Conservation (phyloP, 2,888 invertebrate genomes). For the Tuta absoluta region DNA sequence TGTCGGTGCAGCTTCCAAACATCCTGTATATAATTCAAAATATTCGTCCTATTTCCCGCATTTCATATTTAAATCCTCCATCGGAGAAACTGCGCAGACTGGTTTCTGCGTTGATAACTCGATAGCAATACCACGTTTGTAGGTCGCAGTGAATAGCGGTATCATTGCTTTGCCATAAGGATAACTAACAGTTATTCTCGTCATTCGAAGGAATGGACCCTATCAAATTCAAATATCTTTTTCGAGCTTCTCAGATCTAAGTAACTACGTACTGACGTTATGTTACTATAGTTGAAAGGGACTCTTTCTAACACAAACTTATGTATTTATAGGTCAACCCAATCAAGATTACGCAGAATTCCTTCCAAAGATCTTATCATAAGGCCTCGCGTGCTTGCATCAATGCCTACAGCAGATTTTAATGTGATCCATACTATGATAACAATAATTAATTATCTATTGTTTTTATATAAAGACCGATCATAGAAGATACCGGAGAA, state of each 20-base stretch:
- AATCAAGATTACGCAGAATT: too few species aligned
- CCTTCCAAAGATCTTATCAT: too few species aligned
- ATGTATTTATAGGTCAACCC: too few species aligned
- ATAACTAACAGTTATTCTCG: background rate
- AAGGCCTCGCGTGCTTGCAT: too few species aligned
- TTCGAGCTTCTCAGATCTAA: too few species aligned
- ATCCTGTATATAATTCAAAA: too few species aligned
- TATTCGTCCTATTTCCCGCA: constrained; percentile 4
- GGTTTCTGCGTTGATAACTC: constrained; percentile 30
- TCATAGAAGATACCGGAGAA: background rate
- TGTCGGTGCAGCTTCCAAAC: too few species aligned
- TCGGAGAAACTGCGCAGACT: constrained; percentile 26
- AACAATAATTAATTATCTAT: background rate
- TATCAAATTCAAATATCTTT: too few species aligned
- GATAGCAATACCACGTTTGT: constrained; percentile 36
- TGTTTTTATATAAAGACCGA: background rate
- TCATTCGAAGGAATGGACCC: background rate
- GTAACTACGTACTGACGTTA: too few species aligned
- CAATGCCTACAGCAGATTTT: too few species aligned
- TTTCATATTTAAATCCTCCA: constrained; percentile 2
- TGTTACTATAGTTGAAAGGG: too few species aligned
- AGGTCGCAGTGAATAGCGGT: constrained; percentile 50
- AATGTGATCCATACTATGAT: background rate
- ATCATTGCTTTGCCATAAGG: constrained; percentile 16
- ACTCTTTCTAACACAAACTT: too few species aligned